These are phyloP conservation scores for Hirudo medicinalis DNA, from an alignment of 1,140 invertebrate species.

Conservation along the genomic window DNA sequence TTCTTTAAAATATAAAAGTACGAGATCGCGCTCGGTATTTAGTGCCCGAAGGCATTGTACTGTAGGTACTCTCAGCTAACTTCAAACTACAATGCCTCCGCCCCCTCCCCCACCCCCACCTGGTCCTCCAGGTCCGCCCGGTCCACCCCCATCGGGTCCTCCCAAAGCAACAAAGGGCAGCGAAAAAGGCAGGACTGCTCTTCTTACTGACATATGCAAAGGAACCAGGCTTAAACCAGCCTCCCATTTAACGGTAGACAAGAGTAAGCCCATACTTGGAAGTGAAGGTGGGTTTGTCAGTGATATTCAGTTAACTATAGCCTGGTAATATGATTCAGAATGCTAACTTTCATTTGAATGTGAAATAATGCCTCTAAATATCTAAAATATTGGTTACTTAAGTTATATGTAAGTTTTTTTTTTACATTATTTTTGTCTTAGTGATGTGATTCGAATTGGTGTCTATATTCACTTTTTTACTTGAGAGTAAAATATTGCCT, in stretches of 20 bases:
- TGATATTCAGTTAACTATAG: too few species aligned
- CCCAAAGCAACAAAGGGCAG: not conserved
- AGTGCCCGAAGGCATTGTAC: too few species aligned
- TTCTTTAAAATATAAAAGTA: too few species aligned
- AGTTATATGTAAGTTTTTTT: too few species aligned
- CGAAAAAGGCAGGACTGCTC: not conserved
- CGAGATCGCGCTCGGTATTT: too few species aligned
- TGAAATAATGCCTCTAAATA: too few species aligned
- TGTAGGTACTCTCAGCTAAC: too few species aligned
- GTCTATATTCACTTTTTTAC: too few species aligned
- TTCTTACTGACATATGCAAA: slow-evolving; percentile 1
- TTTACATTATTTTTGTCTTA: too few species aligned
- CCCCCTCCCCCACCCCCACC: not conserved
- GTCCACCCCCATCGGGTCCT: not conserved
- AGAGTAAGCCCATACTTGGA: slow-evolving; percentile 4
- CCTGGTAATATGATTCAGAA: not conserved
- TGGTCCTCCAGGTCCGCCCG: not conserved
- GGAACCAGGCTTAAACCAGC: not conserved
- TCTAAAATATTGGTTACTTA: too few species aligned
- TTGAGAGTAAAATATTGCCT: too few species aligned
- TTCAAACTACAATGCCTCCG: not conserved
- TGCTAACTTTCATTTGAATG: too few species aligned
- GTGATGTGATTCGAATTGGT: not conserved
- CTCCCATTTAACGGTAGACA: slow-evolving; percentile 7
- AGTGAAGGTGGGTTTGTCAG: not conserved